Evolutionary conservation across 2,797 vertebrate genomes (phyloP).

Genomic region (Enteromius fasciolatus): DNA sequence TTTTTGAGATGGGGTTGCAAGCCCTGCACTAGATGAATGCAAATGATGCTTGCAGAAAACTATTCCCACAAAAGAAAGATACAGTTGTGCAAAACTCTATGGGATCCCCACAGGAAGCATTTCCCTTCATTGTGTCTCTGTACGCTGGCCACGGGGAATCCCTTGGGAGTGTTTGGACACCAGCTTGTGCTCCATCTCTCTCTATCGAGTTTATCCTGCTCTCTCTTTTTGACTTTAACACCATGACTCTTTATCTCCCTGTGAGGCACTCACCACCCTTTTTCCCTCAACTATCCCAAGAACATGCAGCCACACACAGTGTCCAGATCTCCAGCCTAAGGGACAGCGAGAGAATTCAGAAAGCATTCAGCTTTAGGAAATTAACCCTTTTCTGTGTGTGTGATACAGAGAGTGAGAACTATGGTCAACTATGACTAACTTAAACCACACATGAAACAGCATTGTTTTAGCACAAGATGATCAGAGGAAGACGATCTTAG

Average conservation of each 20-base stretch:
- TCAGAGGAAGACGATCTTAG: not conserved
- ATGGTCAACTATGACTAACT: not conserved
- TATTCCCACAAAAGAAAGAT: conserved; percentile 57
- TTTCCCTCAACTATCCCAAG: not conserved
- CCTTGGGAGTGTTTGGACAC: conserved; percentile 36
- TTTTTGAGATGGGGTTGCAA: conserved; percentile 56
- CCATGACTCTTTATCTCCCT: not conserved
- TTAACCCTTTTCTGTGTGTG: not conserved
- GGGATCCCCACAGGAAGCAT: conserved; percentile 59
- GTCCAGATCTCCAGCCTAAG: not conserved
- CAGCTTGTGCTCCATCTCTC: conserved; percentile 9
- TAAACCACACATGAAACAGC: not conserved
- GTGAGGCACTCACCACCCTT: conserved; percentile 7
- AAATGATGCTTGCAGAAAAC: conserved; percentile 53
- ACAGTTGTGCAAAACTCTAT: conserved; percentile 49
- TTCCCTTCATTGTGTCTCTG: conserved; percentile 62
- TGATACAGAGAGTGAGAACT: not conserved
- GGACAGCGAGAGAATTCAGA: not conserved
- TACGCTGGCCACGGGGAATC: conserved; percentile 39
- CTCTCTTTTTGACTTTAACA: not conserved
- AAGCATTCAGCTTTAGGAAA: conserved; percentile 12
- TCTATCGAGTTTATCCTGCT: not conserved
- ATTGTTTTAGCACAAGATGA: not conserved
- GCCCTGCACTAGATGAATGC: conserved; percentile 49
- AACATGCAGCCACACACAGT: not conserved